A percentile compares a stretch with the other conserved stretches of the same genome.
Evolutionary conservation across 2,888 invertebrate species (phyloP).

Genomic region (Sericinus montela): DNA sequence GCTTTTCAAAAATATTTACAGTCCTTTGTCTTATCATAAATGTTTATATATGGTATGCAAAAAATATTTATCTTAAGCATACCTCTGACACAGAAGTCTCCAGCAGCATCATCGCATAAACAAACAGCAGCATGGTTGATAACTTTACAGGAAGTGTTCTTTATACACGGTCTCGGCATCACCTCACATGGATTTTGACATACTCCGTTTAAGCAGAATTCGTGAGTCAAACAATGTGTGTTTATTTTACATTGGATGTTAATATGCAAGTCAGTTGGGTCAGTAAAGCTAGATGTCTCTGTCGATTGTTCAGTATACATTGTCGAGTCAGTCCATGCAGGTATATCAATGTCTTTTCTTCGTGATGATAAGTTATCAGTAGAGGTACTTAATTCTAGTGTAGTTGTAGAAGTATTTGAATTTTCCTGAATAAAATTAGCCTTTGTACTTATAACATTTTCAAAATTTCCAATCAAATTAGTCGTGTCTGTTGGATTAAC

Average conservation of each 20-base stretch:
- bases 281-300: constrained; percentile 39
- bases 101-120: constrained; percentile 80
- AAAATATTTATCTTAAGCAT: constrained; percentile 56
- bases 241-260: constrained; percentile 79
- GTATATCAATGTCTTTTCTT: constrained; percentile 65
- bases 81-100: constrained; percentile 82
- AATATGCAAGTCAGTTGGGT: constrained; percentile 39
- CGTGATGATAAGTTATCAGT: constrained; percentile 64
- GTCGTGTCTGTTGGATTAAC: neutral
- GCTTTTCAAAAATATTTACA: constrained; percentile 24
- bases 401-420: constrained; percentile 23
- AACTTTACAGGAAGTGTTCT: constrained; percentile 81
- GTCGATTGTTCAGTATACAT: constrained; percentile 53
- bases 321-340: constrained; percentile 67
- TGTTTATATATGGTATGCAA: constrained; percentile 20
- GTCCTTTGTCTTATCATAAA: too few species aligned
- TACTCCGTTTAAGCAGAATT: constrained; percentile 81
- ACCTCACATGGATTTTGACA: constrained; percentile 82
- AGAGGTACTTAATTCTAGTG: constrained; percentile 40
- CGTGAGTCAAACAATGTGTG: constrained; percentile 80
- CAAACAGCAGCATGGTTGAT: constrained; percentile 82
- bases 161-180: constrained; percentile 73
- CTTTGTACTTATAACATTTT: constrained; percentile 1
- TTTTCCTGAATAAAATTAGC: neutral
- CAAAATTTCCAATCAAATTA: neutral